Base-by-base conservation (phyloP, 2,113 vertebrate species). In the Triplophysa dalaica region DNA sequence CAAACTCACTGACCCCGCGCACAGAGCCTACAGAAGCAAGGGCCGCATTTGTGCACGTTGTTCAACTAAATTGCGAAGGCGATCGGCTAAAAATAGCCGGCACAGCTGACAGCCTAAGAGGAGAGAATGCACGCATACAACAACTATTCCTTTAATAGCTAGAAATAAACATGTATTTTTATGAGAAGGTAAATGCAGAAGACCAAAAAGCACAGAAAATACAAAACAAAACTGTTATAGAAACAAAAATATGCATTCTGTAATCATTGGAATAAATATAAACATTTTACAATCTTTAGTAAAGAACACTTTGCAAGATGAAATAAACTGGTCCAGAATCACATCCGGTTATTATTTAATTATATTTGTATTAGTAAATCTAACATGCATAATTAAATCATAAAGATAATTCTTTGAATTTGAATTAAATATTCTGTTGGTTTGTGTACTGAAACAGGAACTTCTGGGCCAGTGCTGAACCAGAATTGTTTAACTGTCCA, bases 31-130 rank as follows among this genome's bases (percentile, higher is more conserved):
- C 79, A 61, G 70, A 83, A 82, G 78, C 16, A 9, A 68, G 79
- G 58, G 86, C 81, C 83, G 11, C 43, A 82, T 82, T 86, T 54
- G 16, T 66, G 86, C 77, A 80, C 84, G 87, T 84, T 89, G 87
- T 89, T 85, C 73, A 75, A 79, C 83, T 85, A 81, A 89, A 89
- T 81, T 88, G 85, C 77, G 81, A 75, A 85, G 87, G 89, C 79
- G 79, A 85, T 81, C 64, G 48, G 79, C 84, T 88, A 88, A 86
- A 91, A 89, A 89, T 89, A 90, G 87, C 79, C 70, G 81, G 67
- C 78, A 81, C 86, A 87, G 86, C 87, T 86, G 82, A 90, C 83
- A 83, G 85, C 89, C 87, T 73, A 82, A 73, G 86, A 83, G 84
- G 84, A 87, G 64, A n/a, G 79, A 63, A 43, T 77, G 85, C 8